Evolutionary conservation across 2,113 vertebrate genomes (phyloP).

Genomic region (Cryptotis parvus): DNA sequence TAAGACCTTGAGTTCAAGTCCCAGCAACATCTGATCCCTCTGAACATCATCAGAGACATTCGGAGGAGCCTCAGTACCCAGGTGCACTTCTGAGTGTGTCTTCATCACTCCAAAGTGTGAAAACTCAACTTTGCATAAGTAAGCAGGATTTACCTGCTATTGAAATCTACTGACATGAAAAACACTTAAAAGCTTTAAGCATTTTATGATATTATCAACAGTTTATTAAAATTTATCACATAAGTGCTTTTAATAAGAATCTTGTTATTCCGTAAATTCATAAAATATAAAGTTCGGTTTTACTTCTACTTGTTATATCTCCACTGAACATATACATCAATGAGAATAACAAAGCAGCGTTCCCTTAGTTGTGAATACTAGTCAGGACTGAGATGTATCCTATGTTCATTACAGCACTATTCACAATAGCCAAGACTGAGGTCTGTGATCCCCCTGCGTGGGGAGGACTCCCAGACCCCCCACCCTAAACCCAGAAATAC

Average conservation of each 20-base stretch:
- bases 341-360: neutral
- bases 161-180: slow-evolving; percentile 24
- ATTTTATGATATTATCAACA: slow-evolving; percentile 18
- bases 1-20: no score
- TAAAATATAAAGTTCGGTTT: slow-evolving; percentile 27
- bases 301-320: neutral
- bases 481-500: no score
- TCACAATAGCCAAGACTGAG: no score
- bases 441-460: no score
- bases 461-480: no score
- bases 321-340: slow-evolving; percentile 14
- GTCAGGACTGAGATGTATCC: neutral
- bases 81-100: no score
- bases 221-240: neutral
- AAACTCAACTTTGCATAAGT: neutral
- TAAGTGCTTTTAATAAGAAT: neutral
- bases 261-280: slow-evolving; percentile 6
- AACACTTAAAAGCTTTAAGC: neutral
- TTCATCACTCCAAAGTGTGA: neutral
- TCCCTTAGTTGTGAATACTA: neutral
- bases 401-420: no score
- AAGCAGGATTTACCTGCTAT: neutral
- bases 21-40: no score
- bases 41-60: no score
- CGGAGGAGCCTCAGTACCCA: no score